Evolutionary conservation across 1,140 invertebrate species (phyloP).

Genomic region (Helicoverpa armigera): DNA sequence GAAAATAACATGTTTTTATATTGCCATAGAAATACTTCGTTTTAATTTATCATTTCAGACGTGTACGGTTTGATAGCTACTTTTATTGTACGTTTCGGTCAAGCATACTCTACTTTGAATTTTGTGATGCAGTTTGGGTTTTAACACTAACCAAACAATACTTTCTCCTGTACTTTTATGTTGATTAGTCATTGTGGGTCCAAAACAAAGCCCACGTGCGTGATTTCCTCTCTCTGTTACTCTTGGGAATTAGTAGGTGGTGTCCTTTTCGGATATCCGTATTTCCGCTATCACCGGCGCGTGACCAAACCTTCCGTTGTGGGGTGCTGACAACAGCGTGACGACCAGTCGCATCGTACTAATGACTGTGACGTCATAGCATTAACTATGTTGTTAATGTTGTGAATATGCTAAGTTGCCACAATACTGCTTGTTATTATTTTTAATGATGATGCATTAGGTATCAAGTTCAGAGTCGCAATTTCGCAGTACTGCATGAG

Average conservation of each 20-base stretch:
- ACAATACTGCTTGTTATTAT: slow-evolving; percentile 3
- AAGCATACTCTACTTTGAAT: slow-evolving; percentile 8
- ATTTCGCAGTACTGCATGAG: neutral
- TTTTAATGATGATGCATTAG: slow-evolving; percentile 8
- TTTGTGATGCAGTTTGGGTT: slow-evolving; percentile 5
- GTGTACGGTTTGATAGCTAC: neutral
- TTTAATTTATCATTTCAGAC: slow-evolving; percentile 10
- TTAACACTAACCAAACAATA: slow-evolving; percentile 19
- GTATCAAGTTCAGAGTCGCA: neutral
- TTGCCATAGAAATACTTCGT: neutral
- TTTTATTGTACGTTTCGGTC: too few species aligned
- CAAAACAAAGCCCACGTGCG: slow-evolving; percentile 54
- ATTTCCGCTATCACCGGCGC: slow-evolving; percentile 71
- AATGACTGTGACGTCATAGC: slow-evolving; percentile 58
- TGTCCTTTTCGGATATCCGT: slow-evolving; percentile 74
- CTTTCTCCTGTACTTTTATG: slow-evolving; percentile 28
- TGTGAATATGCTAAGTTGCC: slow-evolving; percentile 18
- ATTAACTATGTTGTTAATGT: slow-evolving; percentile 42
- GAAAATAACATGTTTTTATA: slow-evolving; percentile 19
- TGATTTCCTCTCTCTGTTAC: slow-evolving; percentile 27
- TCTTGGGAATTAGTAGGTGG: slow-evolving; percentile 47
- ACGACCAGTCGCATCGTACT: slow-evolving; percentile 47
- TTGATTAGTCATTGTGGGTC: slow-evolving; percentile 47
- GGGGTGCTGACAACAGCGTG: slow-evolving; percentile 59
- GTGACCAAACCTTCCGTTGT: slow-evolving; percentile 76